Evolutionary conservation across 2,797 vertebrate species (phyloP).

Genomic region (Eulemur mongoz): DNA sequence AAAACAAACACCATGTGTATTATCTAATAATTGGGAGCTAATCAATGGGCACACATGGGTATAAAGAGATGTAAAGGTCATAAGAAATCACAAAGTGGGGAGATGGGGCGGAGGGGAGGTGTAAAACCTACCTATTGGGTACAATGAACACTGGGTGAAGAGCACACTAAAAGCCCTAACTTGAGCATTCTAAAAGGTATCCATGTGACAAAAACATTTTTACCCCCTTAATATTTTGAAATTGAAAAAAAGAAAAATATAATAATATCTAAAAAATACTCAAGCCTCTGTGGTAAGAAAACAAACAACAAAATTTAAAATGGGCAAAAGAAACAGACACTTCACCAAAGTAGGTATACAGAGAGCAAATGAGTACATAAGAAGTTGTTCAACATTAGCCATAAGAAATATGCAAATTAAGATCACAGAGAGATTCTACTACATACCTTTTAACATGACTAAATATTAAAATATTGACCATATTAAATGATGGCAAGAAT

Average conservation of each 20-base stretch:
- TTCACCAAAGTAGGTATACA: neutral
- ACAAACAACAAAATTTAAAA: neutral
- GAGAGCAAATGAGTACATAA: neutral
- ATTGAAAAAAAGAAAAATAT: neutral
- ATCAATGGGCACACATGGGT: neutral
- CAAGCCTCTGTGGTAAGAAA: neutral
- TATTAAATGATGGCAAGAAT: neutral
- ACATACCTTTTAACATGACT: neutral
- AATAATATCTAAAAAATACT: neutral
- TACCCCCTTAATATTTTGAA: neutral
- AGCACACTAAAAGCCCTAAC: neutral
- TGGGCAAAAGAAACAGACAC: neutral
- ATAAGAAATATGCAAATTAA: neutral
- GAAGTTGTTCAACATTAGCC: neutral
- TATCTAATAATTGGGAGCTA: neutral
- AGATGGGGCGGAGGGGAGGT: too few species aligned
- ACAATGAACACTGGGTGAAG: neutral
- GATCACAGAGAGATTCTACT: neutral
- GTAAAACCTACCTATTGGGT: neutral
- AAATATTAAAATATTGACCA: neutral
- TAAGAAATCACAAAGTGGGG: neutral
- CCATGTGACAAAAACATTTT: neutral
- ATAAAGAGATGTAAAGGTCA: neutral
- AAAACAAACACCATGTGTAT: neutral
- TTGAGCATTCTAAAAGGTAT: neutral